phyloP scores from a whole-genome alignment of 2,113 vertebrate species.

The Stercorarius parasiticus region DNA sequence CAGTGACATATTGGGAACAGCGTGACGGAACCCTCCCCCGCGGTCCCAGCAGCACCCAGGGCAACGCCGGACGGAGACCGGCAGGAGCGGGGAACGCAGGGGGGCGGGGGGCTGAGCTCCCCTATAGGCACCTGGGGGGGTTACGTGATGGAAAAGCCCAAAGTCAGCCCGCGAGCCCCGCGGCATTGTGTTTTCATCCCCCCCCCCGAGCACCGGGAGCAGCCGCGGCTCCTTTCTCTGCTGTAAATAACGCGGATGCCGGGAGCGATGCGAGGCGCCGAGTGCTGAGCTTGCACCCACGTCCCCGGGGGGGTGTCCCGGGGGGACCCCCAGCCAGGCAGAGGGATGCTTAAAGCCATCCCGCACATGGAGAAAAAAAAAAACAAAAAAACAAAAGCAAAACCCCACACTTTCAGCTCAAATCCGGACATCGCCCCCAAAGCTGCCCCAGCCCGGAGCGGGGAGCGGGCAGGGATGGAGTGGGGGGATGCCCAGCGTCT shows the following conservation, averaged over 20 bases:
- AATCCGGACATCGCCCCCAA: fast-evolving
- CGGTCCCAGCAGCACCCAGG: background rate
- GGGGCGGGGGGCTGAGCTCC: background rate
- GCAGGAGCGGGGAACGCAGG: background rate
- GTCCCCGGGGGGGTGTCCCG: background rate
- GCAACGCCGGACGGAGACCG: fast-evolving
- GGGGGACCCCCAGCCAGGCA: background rate
- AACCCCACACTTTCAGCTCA: fast-evolving
- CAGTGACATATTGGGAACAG: background rate
- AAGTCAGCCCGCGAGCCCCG: fast-evolving
- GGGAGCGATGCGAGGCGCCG: background rate
- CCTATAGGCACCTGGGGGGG: too few relatives aligned
- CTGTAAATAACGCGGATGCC: background rate
- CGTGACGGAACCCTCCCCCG: background rate
- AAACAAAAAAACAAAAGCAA: background rate
- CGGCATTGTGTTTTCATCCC: fast-evolving
- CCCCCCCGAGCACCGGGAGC: background rate
- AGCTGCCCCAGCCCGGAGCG: too few relatives aligned
- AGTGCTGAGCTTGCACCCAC: fast-evolving
- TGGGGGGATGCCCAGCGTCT: background rate
- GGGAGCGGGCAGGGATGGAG: background rate
- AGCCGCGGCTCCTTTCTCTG: background rate
- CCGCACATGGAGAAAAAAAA: fast-evolving
- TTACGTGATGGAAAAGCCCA: background rate
- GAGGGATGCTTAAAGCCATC: background rate